Evolutionary conservation across 2,797 vertebrate species (phyloP), one percentile per base, ranked within the genome.

Genomic region (Heteromormyrus szaboi): DNA sequence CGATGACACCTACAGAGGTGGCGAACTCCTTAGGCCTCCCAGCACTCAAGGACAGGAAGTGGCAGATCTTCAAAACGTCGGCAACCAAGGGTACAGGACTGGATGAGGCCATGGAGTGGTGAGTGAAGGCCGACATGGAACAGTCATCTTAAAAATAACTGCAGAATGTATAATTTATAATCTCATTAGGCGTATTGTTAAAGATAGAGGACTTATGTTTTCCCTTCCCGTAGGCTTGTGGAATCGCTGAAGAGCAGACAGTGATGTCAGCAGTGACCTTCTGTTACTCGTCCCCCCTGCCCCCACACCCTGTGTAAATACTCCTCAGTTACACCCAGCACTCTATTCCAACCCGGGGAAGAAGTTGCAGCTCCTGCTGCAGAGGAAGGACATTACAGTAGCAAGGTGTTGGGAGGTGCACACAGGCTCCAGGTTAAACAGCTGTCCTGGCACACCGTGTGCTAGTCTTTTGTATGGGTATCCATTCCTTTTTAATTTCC

Each of bases 11-110:
- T 54, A 96, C 98, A 1, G 99, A 99, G 93, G 98, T 99, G 93
- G 99, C 99, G 37, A 99, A 97, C 0, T 93, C 98, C 0, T 96
- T 99, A 1, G 99, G 99, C 25, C 95, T 99, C 81, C 97, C 98
- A 0, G 98, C 97, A 33, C 93, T 99, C 90, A 99, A 99, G 93
- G 98, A 99, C 94, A 96, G 98, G 50, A 99, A 99, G 91, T 99
- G 99, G 99, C 99, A 99, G 93, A 99, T 99, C 92, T 99, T 99
- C 94, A 99, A 98, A 94, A 99, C 98, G 0, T 99, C 98, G 0
- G 99, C 99, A 89, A 97, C 97, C 88, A 99, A 99, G 93, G 98
- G 98, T 94, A 97, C 96, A 0, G 99, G 99, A 88, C 96, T 99
- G 86, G 97, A 99, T 3, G 98, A 99, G 86, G 98, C 97, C 19